Conservation (phyloP, 2,113 vertebrate species). For the Mionectes macconnelli region DNA sequence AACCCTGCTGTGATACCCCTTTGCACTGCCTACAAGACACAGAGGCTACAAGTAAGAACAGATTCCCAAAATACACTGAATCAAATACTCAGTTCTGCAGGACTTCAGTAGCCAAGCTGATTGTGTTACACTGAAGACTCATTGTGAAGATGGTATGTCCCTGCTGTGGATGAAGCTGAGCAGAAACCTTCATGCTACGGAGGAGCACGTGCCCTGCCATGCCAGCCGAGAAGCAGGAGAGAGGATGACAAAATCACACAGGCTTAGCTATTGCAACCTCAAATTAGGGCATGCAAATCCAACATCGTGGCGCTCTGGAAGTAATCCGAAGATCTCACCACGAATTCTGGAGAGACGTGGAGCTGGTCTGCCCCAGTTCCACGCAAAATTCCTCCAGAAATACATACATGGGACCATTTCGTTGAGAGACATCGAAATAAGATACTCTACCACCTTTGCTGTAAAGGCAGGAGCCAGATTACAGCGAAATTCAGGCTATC, state of each 20-base stretch:
- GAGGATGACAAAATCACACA: accelerated
- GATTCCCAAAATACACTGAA: background rate
- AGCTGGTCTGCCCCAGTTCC: background rate
- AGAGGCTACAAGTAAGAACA: background rate
- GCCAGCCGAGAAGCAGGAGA: background rate
- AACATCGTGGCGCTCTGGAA: background rate
- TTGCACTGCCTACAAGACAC: background rate
- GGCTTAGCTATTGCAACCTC: background rate
- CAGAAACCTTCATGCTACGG: background rate
- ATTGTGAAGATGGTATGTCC: background rate
- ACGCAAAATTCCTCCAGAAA: background rate
- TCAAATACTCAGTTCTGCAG: background rate
- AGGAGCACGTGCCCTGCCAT: background rate
- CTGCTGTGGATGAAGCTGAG: background rate
- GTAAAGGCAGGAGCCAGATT: background rate
- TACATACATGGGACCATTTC: background rate
- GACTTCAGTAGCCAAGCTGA: background rate
- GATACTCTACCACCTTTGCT: background rate
- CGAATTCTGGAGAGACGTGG: background rate
- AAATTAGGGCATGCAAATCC: background rate
- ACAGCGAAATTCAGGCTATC: background rate
- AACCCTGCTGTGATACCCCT: background rate
- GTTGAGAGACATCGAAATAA: background rate
- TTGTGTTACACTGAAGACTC: background rate
- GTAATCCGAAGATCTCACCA: background rate